Percentiles rank a stretch among this genome's conserved stretches.
Conservation (phyloP, 2,797 vertebrate species). For the Rhynchonycteris naso region DNA sequence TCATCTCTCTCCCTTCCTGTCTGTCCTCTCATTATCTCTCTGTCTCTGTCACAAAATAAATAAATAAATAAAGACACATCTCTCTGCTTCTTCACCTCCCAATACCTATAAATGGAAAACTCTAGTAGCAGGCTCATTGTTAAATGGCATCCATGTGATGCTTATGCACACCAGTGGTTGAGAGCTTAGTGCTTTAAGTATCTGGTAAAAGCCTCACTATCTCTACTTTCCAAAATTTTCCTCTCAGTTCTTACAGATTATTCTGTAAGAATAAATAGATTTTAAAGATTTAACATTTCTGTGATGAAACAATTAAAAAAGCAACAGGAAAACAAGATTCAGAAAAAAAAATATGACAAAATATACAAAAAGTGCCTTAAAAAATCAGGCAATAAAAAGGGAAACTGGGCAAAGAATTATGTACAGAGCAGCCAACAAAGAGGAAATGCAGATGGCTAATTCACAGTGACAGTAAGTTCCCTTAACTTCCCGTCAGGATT, state of each 20-base stretch:
- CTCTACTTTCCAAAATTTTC: constrained; percentile 28
- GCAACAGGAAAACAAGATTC: neutral
- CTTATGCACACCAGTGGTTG: neutral
- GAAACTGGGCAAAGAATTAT: neutral
- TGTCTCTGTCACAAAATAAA: no score
- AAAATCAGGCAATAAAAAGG: neutral
- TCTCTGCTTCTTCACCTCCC: neutral
- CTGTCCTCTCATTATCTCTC: no score
- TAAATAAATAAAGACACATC: no score
- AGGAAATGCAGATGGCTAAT: neutral
- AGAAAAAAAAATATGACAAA: neutral
- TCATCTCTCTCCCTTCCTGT: no score
- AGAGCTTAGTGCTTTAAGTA: neutral
- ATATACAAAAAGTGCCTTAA: neutral
- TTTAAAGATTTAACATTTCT: neutral
- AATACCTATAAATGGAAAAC: neutral
- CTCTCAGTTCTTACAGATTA: neutral
- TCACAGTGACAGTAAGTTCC: neutral
- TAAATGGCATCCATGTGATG: neutral
- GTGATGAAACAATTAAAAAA: neutral
- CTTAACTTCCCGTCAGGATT: neutral
- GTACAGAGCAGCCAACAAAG: neutral
- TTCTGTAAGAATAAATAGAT: neutral
- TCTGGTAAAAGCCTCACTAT: neutral
- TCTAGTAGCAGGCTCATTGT: neutral